Conservation (phyloP, 2,888 invertebrate species). For the Pyrrhosoma nymphula region DNA sequence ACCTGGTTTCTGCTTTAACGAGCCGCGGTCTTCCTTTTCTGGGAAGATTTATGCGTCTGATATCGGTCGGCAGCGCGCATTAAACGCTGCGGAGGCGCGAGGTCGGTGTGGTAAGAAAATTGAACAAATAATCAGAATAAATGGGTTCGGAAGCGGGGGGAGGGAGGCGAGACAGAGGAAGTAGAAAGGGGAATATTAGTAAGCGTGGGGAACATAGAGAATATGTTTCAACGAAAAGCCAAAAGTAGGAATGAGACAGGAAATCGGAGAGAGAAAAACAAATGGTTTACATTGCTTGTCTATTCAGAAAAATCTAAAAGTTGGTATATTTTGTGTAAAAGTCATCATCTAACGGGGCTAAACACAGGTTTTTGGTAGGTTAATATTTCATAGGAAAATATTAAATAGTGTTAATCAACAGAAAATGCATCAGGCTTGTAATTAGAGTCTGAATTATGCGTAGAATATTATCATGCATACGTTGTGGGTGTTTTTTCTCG, state of each 20-base stretch:
- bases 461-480: no score
- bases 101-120: not conserved
- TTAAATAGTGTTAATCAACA: no score
- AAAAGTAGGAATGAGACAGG: not conserved
- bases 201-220: not conserved
- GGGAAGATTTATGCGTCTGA: slow-evolving; percentile 39
- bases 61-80: slow-evolving; percentile 23
- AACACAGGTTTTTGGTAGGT: no score
- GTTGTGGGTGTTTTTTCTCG: no score
- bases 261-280: not conserved
- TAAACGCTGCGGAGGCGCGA: not conserved
- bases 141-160: not conserved
- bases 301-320: not conserved
- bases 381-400: no score
- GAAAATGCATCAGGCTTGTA: no score
- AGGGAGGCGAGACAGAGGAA: not conserved
- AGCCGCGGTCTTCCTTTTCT: not conserved
- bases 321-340: no score
- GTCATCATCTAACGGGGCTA: no score
- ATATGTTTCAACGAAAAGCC: not conserved
- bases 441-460: no score
- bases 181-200: not conserved
- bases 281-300: not conserved
- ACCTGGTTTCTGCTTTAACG: slow-evolving; percentile 35
- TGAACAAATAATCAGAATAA: not conserved